Evolutionary conservation across 2,113 vertebrate genomes (phyloP).

Genomic region (Tricholaema leucomelas): DNA sequence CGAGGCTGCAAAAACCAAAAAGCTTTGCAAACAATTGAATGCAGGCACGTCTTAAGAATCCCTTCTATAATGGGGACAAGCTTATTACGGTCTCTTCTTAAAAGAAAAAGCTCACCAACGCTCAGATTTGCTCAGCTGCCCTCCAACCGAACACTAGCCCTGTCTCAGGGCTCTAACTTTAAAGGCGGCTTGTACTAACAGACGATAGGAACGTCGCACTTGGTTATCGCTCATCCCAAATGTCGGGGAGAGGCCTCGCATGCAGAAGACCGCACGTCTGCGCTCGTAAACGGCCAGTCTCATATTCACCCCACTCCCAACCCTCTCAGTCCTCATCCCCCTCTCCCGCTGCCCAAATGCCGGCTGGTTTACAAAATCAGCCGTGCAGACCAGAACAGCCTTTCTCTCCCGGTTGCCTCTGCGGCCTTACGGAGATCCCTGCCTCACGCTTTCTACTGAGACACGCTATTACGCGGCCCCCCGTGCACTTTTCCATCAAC

Average conservation of each 20-base stretch:
- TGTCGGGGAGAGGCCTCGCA: fast-evolving
- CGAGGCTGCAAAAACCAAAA: background rate
- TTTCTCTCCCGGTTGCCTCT: background rate
- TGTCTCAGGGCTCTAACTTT: background rate
- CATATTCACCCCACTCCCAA: too few relatives aligned
- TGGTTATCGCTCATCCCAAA: fast-evolving
- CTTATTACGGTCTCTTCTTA: background rate
- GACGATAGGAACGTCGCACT: fast-evolving
- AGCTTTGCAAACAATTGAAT: background rate
- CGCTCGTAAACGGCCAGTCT: fast-evolving
- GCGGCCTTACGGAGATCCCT: fast-evolving
- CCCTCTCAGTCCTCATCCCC: too few relatives aligned
- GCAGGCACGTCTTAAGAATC: background rate
- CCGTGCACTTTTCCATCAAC: background rate
- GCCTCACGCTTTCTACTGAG: too few relatives aligned
- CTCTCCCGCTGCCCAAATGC: background rate
- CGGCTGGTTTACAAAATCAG: too few relatives aligned
- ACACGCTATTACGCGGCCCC: too few relatives aligned
- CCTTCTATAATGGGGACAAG: background rate
- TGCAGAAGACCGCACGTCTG: too few relatives aligned
- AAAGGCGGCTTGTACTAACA: too few relatives aligned
- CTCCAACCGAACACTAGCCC: background rate
- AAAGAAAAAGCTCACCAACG: background rate
- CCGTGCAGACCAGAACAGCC: fast-evolving
- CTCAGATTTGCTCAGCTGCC: background rate